Evolutionary conservation across 92 coral and sea anemone species (phyloP), one percentile per base, ranked within the genome.

Genomic region (Epizoanthus ramosus): DNA sequence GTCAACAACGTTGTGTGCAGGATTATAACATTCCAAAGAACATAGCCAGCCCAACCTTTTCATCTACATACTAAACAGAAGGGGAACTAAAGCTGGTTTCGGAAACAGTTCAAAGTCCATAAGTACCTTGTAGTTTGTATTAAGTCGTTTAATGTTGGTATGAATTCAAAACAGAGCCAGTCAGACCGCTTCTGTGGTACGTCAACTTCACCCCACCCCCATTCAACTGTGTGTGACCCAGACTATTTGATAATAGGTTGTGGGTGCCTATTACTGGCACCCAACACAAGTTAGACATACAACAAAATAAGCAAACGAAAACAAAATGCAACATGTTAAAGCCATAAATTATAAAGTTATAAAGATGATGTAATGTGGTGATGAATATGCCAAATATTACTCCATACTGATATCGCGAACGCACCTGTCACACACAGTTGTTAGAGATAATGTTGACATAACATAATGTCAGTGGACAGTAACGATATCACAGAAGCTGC

Each of bases 171-270:
- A 47, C 14, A 47, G 15, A 8, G 13, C 54, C 23, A 50, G 23
- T 8, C 28, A 22, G 28, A 68, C 64, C 24, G 33, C 43, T 54
- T 57, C 50, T 39, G 53, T 19, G 19, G 5, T 0, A 6, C 21
- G 39, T 39, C 35, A 37, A 22, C 33, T 57, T 22, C 61, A 63
- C 63, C 81, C 68, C 81, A 24, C 17, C 43, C 23, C 59, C 35
- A 71, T 77, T 57, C 82, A 61, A 77, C 82, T 77, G 82, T 77
- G 82, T 77, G 82, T 77, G 82, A 77, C 57, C 60, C 57, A 17
- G 58, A 37, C 35, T 17, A 37, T 50, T 57, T 6, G 25, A 16
- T 21, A 16, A 33, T 33, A 37, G 6, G 19, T 18, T 39, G 24
- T 57, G 61, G 18, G 28, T 58, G 64, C 19, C 56, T 19, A 35